phyloP scores from a whole-genome alignment of 2,888 invertebrate species.

The Philereme transversata region DNA sequence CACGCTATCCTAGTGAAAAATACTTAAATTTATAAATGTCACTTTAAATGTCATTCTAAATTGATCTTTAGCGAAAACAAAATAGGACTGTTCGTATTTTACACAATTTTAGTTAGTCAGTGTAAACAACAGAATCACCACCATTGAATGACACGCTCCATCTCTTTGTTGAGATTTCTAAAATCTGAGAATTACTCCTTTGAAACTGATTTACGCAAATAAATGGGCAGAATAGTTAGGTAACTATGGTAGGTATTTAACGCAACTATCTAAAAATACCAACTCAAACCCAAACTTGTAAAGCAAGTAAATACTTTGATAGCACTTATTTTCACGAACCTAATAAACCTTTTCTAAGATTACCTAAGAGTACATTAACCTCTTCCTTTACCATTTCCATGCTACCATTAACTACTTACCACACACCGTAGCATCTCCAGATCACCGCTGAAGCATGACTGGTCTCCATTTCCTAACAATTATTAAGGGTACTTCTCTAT shows the following conservation, averaged over 20 bases:
- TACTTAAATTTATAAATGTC: too few relatives aligned
- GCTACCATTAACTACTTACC: slow-evolving; percentile 26
- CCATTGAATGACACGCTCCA: slow-evolving; percentile 51
- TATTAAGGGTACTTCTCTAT: slow-evolving; percentile 33
- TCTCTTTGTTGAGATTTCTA: slow-evolving; percentile 51
- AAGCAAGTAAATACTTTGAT: too few relatives aligned
- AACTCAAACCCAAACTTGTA: too few relatives aligned
- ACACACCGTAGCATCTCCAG: slow-evolving; percentile 37
- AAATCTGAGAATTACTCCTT: slow-evolving; percentile 38
- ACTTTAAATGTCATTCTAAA: too few relatives aligned
- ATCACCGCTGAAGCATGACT: slow-evolving; percentile 47
- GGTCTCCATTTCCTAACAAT: slow-evolving; percentile 47
- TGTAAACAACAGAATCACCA: too few relatives aligned
- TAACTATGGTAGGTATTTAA: not conserved
- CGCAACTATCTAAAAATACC: not conserved
- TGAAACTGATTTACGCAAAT: slow-evolving; percentile 39
- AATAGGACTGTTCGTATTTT: too few relatives aligned
- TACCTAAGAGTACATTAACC: not conserved
- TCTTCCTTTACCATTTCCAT: slow-evolving; percentile 23
- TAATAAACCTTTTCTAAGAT: not conserved
- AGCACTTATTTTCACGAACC: too few relatives aligned
- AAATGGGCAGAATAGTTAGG: slow-evolving; percentile 22
- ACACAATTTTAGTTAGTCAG: too few relatives aligned
- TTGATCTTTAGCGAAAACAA: too few relatives aligned
- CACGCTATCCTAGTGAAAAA: too few relatives aligned